Evolutionary conservation across 2,797 vertebrate species (phyloP).

Genomic region (Ibycter americanus): DNA sequence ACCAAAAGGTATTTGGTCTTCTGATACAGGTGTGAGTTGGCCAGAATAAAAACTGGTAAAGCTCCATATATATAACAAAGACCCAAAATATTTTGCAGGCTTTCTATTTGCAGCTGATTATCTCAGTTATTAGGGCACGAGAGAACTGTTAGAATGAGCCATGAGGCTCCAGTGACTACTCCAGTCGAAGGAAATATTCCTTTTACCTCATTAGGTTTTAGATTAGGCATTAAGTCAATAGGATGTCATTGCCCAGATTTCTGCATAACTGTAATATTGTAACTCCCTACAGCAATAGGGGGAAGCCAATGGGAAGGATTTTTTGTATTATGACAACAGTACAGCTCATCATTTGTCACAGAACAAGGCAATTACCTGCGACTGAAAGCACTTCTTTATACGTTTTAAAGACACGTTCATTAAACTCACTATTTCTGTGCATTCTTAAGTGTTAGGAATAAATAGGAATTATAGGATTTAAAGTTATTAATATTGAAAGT

Average conservation of each 20-base stretch:
- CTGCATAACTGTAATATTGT: background rate
- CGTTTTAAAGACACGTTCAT: background rate
- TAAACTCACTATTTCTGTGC: background rate
- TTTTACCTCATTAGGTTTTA: conserved; percentile 46
- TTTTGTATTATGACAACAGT: background rate
- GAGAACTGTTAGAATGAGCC: conserved; percentile 3
- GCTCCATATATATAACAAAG: background rate
- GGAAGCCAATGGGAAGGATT: background rate
- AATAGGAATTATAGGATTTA: background rate
- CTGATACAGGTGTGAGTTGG: background rate
- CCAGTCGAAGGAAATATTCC: background rate
- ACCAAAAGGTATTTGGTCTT: background rate
- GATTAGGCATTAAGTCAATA: conserved; percentile 43
- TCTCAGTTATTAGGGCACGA: background rate
- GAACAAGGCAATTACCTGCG: background rate
- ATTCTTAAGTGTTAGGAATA: background rate
- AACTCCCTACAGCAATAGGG: background rate
- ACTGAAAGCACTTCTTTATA: background rate
- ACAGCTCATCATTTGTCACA: background rate
- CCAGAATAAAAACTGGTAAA: background rate
- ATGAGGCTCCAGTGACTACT: background rate
- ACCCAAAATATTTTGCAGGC: background rate
- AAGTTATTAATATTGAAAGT: background rate
- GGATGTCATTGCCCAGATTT: background rate
- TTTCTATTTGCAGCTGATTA: background rate